phyloP scores from a whole-genome alignment of 2,113 vertebrate species.

The Herpetotheres cachinnans region DNA sequence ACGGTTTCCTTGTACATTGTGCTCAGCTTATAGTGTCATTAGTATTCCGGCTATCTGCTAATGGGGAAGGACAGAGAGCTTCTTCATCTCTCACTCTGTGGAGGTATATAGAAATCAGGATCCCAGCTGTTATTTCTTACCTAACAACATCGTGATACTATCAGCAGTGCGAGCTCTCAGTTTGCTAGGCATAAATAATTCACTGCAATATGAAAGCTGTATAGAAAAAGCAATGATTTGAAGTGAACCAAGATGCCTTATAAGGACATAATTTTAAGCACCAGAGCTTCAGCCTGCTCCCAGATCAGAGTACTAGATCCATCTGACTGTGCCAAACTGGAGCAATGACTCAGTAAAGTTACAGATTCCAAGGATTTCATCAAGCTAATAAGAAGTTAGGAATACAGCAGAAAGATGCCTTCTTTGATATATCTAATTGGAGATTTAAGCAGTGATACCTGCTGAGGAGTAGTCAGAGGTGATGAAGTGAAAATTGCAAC shows the following conservation, averaged over 20 bases:
- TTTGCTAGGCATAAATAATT: background rate
- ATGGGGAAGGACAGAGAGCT: background rate
- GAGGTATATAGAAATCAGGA: background rate
- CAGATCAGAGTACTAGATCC: background rate
- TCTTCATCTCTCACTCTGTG: background rate
- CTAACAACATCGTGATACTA: background rate
- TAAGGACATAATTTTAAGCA: background rate
- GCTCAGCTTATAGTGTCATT: background rate
- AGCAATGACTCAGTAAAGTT: slow-evolving; percentile 4
- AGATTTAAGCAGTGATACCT: background rate
- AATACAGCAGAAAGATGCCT: background rate
- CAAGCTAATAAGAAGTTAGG: background rate
- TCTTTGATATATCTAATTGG: background rate
- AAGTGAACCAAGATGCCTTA: background rate
- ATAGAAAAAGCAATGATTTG: background rate
- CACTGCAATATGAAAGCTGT: background rate
- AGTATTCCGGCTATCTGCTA: background rate
- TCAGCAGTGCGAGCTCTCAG: background rate
- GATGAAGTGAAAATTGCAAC: background rate
- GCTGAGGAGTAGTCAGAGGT: background rate
- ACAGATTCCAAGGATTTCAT: background rate
- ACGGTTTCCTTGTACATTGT: background rate
- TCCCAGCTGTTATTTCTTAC: background rate
- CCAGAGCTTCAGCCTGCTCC: background rate
- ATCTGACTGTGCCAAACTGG: background rate